Conservation (phyloP, 2,888 invertebrate species). For the Diarsia rubi region DNA sequence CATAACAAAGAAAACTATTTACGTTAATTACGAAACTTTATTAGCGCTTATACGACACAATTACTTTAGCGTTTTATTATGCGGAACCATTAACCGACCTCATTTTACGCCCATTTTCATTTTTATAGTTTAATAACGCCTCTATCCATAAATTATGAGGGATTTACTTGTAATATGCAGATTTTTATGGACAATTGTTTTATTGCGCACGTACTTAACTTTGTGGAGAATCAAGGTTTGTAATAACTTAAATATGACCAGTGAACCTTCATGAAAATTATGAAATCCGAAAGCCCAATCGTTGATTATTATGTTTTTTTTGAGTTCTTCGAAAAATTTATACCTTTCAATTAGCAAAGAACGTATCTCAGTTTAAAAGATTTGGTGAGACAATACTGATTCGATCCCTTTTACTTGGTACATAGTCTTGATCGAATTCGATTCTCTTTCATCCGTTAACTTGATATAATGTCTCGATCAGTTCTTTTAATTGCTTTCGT, state of each 20-base stretch:
- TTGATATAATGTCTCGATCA: neutral
- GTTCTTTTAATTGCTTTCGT: neutral
- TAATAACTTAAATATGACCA: neutral
- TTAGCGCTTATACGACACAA: slow-evolving; percentile 58
- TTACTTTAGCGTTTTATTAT: slow-evolving; percentile 62
- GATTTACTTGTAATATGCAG: slow-evolving; percentile 72
- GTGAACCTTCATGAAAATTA: no score
- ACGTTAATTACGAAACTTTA: slow-evolving; percentile 61
- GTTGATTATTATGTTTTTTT: neutral
- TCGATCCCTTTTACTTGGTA: neutral
- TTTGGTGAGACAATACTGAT: neutral
- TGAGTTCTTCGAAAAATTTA: neutral
- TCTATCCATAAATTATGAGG: slow-evolving; percentile 65
- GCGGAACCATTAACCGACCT: slow-evolving; percentile 58
- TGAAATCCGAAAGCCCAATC: no score
- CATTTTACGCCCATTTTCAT: slow-evolving; percentile 64
- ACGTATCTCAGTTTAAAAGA: neutral
- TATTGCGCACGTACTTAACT: slow-evolving; percentile 33
- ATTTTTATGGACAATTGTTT: slow-evolving; percentile 73
- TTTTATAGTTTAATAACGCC: slow-evolving; percentile 65
- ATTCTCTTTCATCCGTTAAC: no score
- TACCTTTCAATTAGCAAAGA: neutral
- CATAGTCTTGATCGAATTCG: neutral
- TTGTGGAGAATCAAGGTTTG: slow-evolving; percentile 4
- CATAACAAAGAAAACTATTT: slow-evolving; percentile 62